Conservation (phyloP, 2,797 vertebrate species). For the Paratrypauchen microcephalus region DNA sequence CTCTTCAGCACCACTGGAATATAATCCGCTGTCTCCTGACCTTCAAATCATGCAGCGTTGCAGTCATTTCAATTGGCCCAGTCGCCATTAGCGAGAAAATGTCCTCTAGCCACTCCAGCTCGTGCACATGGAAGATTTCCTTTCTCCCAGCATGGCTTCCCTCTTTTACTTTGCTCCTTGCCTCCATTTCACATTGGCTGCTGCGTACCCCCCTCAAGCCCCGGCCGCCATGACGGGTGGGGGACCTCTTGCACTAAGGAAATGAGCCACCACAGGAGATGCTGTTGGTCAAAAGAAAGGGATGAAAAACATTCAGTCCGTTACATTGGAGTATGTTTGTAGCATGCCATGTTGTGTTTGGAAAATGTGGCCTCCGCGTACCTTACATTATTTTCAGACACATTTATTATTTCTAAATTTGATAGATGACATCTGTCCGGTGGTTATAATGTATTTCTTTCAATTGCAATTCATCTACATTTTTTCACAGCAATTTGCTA, state of each 20-base stretch:
- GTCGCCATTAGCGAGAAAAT: slow-evolving; percentile 82
- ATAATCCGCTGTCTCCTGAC: slow-evolving; percentile 84
- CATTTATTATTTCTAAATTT: background rate
- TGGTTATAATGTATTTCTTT: background rate
- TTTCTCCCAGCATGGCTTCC: slow-evolving; percentile 78
- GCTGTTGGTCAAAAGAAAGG: slow-evolving; percentile 67
- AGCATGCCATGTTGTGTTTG: slow-evolving; percentile 37
- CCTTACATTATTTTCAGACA: background rate
- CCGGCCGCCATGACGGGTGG: slow-evolving; percentile 56
- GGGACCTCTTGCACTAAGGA: slow-evolving; percentile 68
- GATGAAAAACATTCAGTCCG: slow-evolving; percentile 58
- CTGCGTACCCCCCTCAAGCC: slow-evolving; percentile 61
- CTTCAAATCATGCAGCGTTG: slow-evolving; percentile 82
- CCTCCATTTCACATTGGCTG: slow-evolving; percentile 63
- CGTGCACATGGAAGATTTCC: slow-evolving; percentile 77
- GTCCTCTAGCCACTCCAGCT: slow-evolving; percentile 79
- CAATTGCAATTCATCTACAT: background rate
- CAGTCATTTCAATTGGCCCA: slow-evolving; percentile 82
- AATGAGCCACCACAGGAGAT: slow-evolving; percentile 73
- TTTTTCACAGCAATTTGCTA: background rate
- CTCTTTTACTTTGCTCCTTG: slow-evolving; percentile 70
- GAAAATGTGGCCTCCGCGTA: slow-evolving; percentile 3
- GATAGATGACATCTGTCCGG: background rate
- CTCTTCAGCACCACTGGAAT: slow-evolving; percentile 75
- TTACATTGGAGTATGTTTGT: slow-evolving; percentile 55